These are phyloP conservation scores for Drosophila cardini DNA, from an alignment of 1,140 invertebrate species.

Conservation along the genomic window DNA sequence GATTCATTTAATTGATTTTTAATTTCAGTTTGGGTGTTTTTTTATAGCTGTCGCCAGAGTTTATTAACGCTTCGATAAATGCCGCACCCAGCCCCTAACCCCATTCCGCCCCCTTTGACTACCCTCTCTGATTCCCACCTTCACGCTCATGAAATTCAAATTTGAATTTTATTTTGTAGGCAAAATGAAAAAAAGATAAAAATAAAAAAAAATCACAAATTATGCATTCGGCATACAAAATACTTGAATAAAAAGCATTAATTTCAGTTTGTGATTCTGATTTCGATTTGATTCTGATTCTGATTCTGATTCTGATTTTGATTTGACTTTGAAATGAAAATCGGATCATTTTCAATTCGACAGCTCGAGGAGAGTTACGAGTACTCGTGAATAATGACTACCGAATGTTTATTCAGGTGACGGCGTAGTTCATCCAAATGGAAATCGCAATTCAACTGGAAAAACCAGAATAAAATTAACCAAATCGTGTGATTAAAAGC, in stretches of 20 bases:
- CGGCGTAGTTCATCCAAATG: background rate
- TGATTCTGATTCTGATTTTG: conserved; percentile 10
- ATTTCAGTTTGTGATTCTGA: background rate
- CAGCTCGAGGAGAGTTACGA: conserved; percentile 8
- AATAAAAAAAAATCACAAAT: conserved; percentile 19
- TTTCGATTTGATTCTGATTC: no score
- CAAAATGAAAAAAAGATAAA: background rate
- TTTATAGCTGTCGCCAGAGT: conserved; percentile 53
- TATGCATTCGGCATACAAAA: conserved; percentile 47
- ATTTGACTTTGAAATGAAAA: conserved; percentile 52
- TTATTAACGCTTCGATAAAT: conserved; percentile 55
- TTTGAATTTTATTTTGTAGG: conserved; percentile 41
- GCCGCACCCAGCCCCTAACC: conserved; percentile 14
- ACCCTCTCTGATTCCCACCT: background rate
- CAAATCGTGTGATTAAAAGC: background rate
- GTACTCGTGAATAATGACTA: conserved; percentile 21
- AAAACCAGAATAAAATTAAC: background rate
- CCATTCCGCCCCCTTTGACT: background rate
- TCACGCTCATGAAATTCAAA: conserved; percentile 66
- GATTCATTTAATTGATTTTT: conserved; percentile 77
- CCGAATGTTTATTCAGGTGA: background rate
- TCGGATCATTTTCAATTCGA: conserved; percentile 22
- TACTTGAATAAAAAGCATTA: conserved; percentile 13
- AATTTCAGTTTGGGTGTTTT: conserved; percentile 72
- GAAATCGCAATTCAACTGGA: background rate